These are phyloP conservation scores for Drosophila athabasca DNA, from an alignment of 1,140 invertebrate genomes.

Conservation along the genomic window DNA sequence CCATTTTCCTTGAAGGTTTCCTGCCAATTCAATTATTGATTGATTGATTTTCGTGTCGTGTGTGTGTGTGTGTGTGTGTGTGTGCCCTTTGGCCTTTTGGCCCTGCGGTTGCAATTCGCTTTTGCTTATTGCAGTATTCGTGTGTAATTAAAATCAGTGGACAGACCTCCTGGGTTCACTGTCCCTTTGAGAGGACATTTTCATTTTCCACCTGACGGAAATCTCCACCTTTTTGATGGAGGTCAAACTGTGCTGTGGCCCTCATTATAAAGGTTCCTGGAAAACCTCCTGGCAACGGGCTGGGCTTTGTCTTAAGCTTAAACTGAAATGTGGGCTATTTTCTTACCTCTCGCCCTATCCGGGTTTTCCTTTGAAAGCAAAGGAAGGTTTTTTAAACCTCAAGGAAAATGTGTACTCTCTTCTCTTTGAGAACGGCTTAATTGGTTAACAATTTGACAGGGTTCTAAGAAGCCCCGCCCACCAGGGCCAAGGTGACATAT, in stretches of 20 bases:
- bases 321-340: slow-evolving; percentile 25
- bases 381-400: slow-evolving; percentile 5
- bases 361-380: slow-evolving; percentile 16
- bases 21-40: slow-evolving; percentile 53
- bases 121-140: slow-evolving; percentile 37
- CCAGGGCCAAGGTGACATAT: slow-evolving; percentile 24
- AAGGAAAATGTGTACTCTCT: too few relatives aligned
- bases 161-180: too few relatives aligned
- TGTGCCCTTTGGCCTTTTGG: slow-evolving; percentile 30
- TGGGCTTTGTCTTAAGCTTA: slow-evolving; percentile 1
- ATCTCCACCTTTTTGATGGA: slow-evolving; percentile 24
- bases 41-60: slow-evolving; percentile 52
- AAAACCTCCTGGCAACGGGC: too few relatives aligned
- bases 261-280: slow-evolving; percentile 34
- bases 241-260: slow-evolving; percentile 27
- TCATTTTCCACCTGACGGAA: slow-evolving; percentile 18
- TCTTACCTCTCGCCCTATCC: background rate
- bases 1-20: slow-evolving; percentile 27
- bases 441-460: slow-evolving; percentile 51
- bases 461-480: background rate
- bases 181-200: slow-evolving; percentile 30
- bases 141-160: slow-evolving; percentile 61
- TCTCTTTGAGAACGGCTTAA: slow-evolving; percentile 25
- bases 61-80: slow-evolving; percentile 16
- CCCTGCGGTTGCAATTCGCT: slow-evolving; percentile 33